Evolutionary conservation across 1,140 invertebrate genomes (phyloP), one percentile per base, ranked within the genome.

Genomic region (Leucophenga varia): DNA sequence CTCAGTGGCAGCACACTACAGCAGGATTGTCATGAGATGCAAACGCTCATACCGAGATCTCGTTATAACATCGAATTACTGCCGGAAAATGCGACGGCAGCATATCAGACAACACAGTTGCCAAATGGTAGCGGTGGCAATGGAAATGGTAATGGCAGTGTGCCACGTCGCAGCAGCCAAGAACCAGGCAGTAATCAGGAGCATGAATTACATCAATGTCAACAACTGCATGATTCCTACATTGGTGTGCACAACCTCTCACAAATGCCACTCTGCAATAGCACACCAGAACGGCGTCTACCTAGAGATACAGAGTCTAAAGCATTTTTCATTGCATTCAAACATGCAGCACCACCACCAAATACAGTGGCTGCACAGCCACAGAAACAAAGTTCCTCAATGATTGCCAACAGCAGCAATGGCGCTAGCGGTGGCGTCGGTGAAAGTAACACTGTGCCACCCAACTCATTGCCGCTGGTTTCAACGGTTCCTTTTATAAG

Each of bases 21-120:
- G 41, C 71, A 73, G 34, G 72, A 74, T 20, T 71, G 58, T 25
- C 67, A 71, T 34, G 72, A 74, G 45, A 74, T 74, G 72, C 72
- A 74, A 44, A 74, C 72, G 6, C 50, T 74, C 0, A 74, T 74
- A 21, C 72, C 72, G 6, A 67, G 67, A 17, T 64, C 63, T 5
- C 52, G 60, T 21, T 59, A 59, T 34, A 59, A 67, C 63, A 67
- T 67, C 36, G 63, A 67, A 18, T 39, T 67, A 53, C 44, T 67
- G 42, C 52, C 61, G 13, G 59, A 67, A 38, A 55, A 59, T 25
- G 20, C 21, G 17, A 55, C 61, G 12, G 32, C 56, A 35, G 61
- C 67, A 36, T 72, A 69, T 25, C 70, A 73, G 48, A 65, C 61
- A 1, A 73, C 60, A 3, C 47, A 57, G 25, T 18, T 74, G 42